Conservation (phyloP, 2,797 vertebrate species). For the Linurgus olivaceus region DNA sequence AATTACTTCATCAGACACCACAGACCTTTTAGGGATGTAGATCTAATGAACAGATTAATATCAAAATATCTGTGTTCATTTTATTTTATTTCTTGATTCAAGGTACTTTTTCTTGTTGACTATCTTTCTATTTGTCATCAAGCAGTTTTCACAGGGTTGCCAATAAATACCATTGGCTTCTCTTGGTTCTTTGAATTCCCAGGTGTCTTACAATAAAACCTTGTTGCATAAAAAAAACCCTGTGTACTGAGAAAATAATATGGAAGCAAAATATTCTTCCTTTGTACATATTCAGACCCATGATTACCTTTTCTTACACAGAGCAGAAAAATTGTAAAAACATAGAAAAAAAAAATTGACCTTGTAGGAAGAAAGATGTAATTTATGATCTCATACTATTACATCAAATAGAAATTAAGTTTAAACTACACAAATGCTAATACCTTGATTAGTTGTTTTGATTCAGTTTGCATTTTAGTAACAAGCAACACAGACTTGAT, state of each 20-base stretch:
- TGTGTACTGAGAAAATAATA: background rate
- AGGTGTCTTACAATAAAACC: background rate
- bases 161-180: background rate
- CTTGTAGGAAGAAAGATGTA: background rate
- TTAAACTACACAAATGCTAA: background rate
- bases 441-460: background rate
- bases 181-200: background rate
- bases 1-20: background rate
- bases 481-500: background rate
- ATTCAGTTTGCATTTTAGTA: background rate
- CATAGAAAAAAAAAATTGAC: background rate
- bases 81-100: background rate
- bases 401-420: background rate
- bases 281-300: background rate
- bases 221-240: background rate
- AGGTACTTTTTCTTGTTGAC: background rate
- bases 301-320: background rate
- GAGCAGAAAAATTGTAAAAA: background rate
- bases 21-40: background rate
- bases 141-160: background rate
- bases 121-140: background rate
- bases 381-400: background rate
- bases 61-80: background rate
- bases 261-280: background rate
- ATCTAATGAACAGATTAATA: background rate